Conservation (phyloP, 1,140 invertebrate genomes). For the Nasonia longicornis region DNA sequence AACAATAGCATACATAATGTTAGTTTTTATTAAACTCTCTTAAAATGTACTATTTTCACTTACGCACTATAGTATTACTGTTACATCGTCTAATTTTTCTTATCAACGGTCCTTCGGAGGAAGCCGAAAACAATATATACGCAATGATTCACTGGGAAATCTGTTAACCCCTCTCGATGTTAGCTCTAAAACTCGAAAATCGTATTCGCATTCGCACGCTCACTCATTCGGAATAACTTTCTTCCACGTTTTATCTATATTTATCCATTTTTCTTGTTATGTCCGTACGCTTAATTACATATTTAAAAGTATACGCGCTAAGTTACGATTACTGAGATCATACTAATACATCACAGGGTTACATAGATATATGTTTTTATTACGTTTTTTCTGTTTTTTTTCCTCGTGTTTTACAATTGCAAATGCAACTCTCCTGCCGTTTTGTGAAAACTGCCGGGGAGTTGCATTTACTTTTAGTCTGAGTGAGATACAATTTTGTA, state of each 20-base stretch:
- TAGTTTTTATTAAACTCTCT: slow-evolving; percentile 68
- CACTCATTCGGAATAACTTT: slow-evolving; percentile 51
- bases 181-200: slow-evolving; percentile 14
- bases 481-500: slow-evolving; percentile 19
- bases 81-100: slow-evolving; percentile 59
- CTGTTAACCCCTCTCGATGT: background rate
- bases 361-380: slow-evolving; percentile 65
- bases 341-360: slow-evolving; percentile 72
- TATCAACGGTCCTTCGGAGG: slow-evolving; percentile 15
- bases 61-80: slow-evolving; percentile 53
- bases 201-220: slow-evolving; percentile 47
- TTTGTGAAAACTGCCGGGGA: slow-evolving; percentile 39
- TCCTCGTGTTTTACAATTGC: slow-evolving; percentile 48
- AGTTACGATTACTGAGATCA: slow-evolving; percentile 70
- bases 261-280: slow-evolving; percentile 21
- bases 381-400: slow-evolving; percentile 53
- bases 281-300: slow-evolving; percentile 59
- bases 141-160: slow-evolving; percentile 3
- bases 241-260: slow-evolving; percentile 17
- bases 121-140: background rate
- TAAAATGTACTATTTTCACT: slow-evolving; percentile 60
- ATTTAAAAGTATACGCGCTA: slow-evolving; percentile 62
- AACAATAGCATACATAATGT: slow-evolving; percentile 65
- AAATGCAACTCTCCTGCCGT: slow-evolving; percentile 44
- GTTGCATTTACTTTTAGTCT: slow-evolving; percentile 17